phyloP scores from a whole-genome alignment of 1,140 invertebrate species.

The Eriocheir sinensis region DNA sequence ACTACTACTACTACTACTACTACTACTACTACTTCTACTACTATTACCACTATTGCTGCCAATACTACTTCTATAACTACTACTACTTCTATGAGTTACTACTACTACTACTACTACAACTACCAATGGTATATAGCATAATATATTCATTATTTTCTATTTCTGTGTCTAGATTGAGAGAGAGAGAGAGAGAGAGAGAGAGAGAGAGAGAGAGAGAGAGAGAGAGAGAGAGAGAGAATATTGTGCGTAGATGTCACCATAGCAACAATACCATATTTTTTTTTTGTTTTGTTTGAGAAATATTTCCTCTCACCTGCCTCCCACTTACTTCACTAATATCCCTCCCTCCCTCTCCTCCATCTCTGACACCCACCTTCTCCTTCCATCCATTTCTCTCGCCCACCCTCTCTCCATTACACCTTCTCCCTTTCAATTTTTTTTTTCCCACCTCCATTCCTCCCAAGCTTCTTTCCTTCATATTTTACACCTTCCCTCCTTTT shows the following conservation, averaged over 20 bases:
- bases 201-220: not conserved
- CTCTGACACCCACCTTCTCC: constrained; percentile 5
- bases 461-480: not conserved
- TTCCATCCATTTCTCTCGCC: too few relatives aligned
- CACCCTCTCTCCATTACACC: not conserved
- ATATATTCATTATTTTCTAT: too few relatives aligned
- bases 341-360: not conserved
- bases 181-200: constrained; percentile 38
- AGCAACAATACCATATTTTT: too few relatives aligned
- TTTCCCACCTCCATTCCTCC: too few relatives aligned
- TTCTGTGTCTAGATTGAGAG: not conserved
- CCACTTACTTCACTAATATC: not conserved
- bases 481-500: not conserved
- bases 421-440: too few relatives aligned
- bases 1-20: not conserved
- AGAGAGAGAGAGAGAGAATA: not conserved
- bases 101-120: too few relatives aligned
- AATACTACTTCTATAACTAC: too few relatives aligned
- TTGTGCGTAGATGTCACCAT: not conserved
- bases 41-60: too few relatives aligned
- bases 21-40: not conserved
- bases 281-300: not conserved
- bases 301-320: not conserved
- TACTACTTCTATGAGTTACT: not conserved
- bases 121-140: too few relatives aligned